Conservation (phyloP, 1,140 invertebrate species). For the Paraescarpia echinospica region DNA sequence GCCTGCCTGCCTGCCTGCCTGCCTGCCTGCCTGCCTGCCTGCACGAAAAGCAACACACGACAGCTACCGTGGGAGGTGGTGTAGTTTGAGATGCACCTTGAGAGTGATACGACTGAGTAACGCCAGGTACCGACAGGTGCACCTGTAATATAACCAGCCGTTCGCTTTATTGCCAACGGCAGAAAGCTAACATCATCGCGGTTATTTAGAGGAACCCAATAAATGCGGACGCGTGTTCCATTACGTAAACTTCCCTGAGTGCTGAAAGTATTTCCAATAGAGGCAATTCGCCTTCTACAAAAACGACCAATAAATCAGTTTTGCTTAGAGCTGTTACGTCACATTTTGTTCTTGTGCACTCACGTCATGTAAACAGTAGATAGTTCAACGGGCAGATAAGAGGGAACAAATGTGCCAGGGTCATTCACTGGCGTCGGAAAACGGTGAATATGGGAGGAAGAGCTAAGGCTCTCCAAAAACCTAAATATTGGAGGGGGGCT, state of each 20-base stretch:
- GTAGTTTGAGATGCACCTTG: neutral
- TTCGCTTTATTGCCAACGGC: neutral
- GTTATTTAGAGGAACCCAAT: neutral
- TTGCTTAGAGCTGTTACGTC: neutral
- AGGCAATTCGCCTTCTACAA: neutral
- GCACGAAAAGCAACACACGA: no score
- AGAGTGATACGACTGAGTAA: neutral
- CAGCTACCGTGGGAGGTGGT: neutral
- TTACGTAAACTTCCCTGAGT: neutral
- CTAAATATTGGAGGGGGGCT: no score
- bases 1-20: no score
- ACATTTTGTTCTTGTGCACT: neutral
- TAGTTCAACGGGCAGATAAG: no score
- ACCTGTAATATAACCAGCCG: neutral
- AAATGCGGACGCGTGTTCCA: neutral
- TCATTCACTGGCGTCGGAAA: no score
- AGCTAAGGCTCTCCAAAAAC: no score
- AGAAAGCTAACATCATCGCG: neutral
- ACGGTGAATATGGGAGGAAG: no score
- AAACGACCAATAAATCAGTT: neutral
- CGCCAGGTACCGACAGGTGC: neutral
- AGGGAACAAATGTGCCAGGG: no score
- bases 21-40: no score
- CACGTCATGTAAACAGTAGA: neutral
- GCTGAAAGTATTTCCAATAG: neutral